Evolutionary conservation across 2,113 vertebrate genomes (phyloP).

Genomic region (Dicentrarchus labrax): DNA sequence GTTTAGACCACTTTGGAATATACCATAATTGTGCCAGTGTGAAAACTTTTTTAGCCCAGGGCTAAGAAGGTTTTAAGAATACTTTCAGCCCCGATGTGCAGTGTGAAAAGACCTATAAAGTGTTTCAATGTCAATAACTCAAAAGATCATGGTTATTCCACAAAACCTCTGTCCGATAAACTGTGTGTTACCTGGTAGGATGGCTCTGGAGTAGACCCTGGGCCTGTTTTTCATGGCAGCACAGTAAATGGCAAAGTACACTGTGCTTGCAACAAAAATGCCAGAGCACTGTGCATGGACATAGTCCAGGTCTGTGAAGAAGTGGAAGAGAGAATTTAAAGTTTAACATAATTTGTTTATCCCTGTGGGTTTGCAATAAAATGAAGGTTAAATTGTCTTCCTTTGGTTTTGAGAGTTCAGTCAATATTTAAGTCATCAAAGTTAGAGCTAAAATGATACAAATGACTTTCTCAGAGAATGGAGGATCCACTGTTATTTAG

Average conservation of each 20-base stretch:
- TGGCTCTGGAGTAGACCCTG: conserved; percentile 86
- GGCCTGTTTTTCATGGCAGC: conserved; percentile 88
- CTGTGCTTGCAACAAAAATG: conserved; percentile 89
- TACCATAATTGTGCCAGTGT: too few species aligned
- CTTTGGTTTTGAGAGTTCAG: too few species aligned
- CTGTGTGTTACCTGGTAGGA: conserved; percentile 86
- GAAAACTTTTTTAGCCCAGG: too few species aligned
- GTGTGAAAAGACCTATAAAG: too few species aligned
- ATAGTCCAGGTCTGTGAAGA: conserved; percentile 91
- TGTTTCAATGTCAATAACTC: not conserved
- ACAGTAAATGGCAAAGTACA: conserved; percentile 92
- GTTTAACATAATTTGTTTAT: not conserved
- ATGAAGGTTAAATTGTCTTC: not conserved
- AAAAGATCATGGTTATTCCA: not conserved
- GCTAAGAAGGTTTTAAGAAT: too few species aligned
- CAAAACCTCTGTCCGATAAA: not conserved
- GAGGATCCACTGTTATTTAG: not conserved
- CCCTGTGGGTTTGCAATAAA: not conserved
- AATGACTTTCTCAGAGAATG: not conserved
- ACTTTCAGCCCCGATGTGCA: too few species aligned
- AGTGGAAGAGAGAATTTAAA: not conserved
- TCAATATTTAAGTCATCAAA: not conserved
- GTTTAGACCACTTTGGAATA: too few species aligned
- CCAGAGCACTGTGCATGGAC: conserved; percentile 90
- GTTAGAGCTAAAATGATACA: not conserved